Conservation (phyloP, 2,888 invertebrate species). For the Spodoptera exigua region DNA sequence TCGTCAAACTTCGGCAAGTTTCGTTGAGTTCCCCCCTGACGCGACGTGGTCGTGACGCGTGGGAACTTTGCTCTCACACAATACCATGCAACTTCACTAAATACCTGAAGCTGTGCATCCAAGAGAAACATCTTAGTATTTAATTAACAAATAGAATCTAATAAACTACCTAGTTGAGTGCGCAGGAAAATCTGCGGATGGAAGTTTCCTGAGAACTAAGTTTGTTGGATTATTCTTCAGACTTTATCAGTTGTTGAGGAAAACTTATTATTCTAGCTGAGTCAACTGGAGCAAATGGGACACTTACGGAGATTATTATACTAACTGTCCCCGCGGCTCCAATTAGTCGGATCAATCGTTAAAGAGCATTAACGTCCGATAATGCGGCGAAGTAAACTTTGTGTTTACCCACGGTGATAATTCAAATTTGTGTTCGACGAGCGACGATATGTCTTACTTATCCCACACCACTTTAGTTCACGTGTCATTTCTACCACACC, state of each 20-base stretch:
- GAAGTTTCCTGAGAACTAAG: conserved; percentile 21
- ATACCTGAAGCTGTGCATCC: conserved; percentile 22
- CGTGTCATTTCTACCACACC: conserved; percentile 7
- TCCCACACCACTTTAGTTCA: too few species aligned
- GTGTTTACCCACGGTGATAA: too few species aligned
- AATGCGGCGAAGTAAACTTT: too few species aligned
- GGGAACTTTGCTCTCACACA: conserved; percentile 45
- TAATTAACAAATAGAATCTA: conserved; percentile 34
- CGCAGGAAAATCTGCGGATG: conserved; percentile 14
- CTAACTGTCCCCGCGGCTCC: not conserved
- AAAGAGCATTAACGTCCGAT: too few species aligned
- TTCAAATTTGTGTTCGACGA: not conserved
- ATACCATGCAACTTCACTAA: conserved; percentile 24
- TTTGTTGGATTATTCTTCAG: conserved; percentile 29
- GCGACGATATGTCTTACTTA: too few species aligned
- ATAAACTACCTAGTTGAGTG: conserved; percentile 11
- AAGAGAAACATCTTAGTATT: conserved; percentile 14
- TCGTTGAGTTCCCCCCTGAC: not conserved
- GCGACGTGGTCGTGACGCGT: conserved; percentile 52
- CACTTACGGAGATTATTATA: conserved; percentile 18
- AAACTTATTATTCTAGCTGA: conserved; percentile 11
- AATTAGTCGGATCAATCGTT: not conserved
- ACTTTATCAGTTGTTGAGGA: conserved; percentile 20
- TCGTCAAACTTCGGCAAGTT: conserved; percentile 32
- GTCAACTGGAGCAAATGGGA: conserved; percentile 20